These are phyloP conservation scores for Dendroctonus ponderosae DNA, from an alignment of 1,140 invertebrate genomes.

Conservation along the genomic window DNA sequence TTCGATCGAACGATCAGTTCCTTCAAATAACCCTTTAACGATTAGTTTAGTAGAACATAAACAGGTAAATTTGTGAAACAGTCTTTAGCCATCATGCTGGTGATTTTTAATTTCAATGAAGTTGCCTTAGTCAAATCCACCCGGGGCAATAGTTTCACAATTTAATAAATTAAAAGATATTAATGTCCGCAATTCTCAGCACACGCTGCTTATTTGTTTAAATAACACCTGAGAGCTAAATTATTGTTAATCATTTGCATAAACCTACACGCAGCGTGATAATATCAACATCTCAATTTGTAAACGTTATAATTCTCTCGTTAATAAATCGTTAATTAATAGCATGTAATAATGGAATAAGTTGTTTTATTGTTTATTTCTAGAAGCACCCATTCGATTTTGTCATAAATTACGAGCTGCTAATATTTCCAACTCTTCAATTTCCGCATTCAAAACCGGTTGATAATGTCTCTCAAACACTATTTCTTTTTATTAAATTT, in stretches of 20 bases:
- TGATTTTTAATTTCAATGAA: no score
- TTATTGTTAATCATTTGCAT: conserved; percentile 17
- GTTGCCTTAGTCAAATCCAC: neutral
- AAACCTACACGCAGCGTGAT: conserved; percentile 15
- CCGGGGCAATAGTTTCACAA: conserved; percentile 1
- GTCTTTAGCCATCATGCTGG: no score
- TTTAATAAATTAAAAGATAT: conserved; percentile 9
- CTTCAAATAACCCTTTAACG: no score
- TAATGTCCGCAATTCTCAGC: conserved; percentile 7
- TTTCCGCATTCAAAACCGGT: no score
- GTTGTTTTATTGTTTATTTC: neutral
- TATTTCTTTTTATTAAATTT: no score
- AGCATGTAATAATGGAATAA: neutral
- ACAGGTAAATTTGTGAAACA: no score
- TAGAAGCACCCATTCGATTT: no score
- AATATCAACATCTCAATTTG: conserved; percentile 23
- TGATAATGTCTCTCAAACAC: no score
- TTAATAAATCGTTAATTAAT: conserved; percentile 17
- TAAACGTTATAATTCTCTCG: conserved; percentile 15
- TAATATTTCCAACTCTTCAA: no score
- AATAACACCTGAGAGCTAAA: conserved; percentile 14
- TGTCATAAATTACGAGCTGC: no score
- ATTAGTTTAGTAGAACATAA: no score
- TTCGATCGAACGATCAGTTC: no score
- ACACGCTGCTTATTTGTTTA: conserved; percentile 16